Evolutionary conservation across 1,140 invertebrate genomes (phyloP), one percentile per base, ranked within the genome.

Genomic region (Cephus cinctus): DNA sequence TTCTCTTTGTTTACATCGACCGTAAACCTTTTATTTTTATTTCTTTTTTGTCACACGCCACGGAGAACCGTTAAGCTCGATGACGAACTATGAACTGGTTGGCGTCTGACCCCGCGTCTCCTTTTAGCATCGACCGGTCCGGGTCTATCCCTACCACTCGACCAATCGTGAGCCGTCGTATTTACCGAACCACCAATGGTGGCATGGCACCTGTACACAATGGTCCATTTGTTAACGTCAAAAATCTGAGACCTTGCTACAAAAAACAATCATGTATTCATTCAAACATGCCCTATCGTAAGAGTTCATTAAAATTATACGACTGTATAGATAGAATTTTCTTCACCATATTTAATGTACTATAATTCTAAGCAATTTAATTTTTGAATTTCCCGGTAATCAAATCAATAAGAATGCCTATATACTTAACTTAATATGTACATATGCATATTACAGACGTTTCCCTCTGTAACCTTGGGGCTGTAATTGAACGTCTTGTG

Each of bases 71-170:
- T 44, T 38, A 34, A 25, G 23, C 16, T 46, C 55, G 48, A 54
- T 49, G 52, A 52, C 52, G 45, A 55, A 52, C 40, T 52, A 19
- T 2, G 14, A 11, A 44, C 27, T 21, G 12, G 9, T 21, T 50
- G 21, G 55, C 46, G 43, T 47, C 49, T 58, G 50, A 54, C 48
- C 54, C 58, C 50, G 58, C 59, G 45, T 35, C 55, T 53, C 54
- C 54, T 61, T 65, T 62, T 64, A 68, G 55, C 63, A 68, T 68
- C 65, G 63, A 66, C 58, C 63, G 32, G 12, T 35, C 18, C 32
- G n/a, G 12, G 32, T 35, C n/a, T 35, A 14, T n/a, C 32, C 18
- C 12, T 35, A 16, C 32, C 32, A 19, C 25, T 30, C n/a, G 11
- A 30, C 31, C 31, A 25, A 25, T 18, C 5, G 42, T 25, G 15